phyloP scores from a whole-genome alignment of 1,140 invertebrate species.

The Oncopodura yosiiana region DNA sequence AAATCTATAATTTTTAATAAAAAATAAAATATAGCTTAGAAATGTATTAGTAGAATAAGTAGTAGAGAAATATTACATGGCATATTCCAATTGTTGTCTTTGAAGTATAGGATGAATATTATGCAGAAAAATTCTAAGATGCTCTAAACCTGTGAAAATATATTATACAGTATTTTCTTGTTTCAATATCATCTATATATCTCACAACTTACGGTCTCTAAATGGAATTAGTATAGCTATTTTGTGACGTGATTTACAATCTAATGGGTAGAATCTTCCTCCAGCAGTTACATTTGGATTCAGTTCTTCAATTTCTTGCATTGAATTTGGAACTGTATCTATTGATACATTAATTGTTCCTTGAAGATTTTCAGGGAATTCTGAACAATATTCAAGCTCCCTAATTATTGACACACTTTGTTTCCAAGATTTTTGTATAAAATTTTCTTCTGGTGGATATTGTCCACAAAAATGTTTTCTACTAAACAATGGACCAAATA shows the following conservation, averaged over 20 bases:
- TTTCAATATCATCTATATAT: neutral
- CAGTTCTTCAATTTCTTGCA: slow-evolving; percentile 1
- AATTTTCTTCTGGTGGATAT: too few species aligned
- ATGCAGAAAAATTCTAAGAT: slow-evolving; percentile 46
- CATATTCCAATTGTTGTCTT: slow-evolving; percentile 53
- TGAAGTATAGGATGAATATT: slow-evolving; percentile 53
- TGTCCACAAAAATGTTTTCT: too few species aligned
- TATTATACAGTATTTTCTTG: neutral
- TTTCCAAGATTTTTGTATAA: too few species aligned
- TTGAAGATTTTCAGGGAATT: too few species aligned
- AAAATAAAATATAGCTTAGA: too few species aligned
- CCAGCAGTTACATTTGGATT: neutral
- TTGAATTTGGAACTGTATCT: too few species aligned
- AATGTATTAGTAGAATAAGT: too few species aligned
- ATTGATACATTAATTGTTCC: too few species aligned
- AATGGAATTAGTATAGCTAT: slow-evolving; percentile 56
- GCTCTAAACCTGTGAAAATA: slow-evolving; percentile 41
- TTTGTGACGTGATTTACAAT: slow-evolving; percentile 45
- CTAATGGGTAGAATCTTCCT: slow-evolving; percentile 37
- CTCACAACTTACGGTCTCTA: slow-evolving; percentile 40
- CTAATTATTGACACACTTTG: too few species aligned
- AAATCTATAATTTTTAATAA: slow-evolving; percentile 6
- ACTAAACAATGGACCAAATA: too few species aligned
- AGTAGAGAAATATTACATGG: too few species aligned
- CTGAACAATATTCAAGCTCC: too few species aligned